phyloP scores from a whole-genome alignment of 2,113 vertebrate species.

The Bufo gargarizans region DNA sequence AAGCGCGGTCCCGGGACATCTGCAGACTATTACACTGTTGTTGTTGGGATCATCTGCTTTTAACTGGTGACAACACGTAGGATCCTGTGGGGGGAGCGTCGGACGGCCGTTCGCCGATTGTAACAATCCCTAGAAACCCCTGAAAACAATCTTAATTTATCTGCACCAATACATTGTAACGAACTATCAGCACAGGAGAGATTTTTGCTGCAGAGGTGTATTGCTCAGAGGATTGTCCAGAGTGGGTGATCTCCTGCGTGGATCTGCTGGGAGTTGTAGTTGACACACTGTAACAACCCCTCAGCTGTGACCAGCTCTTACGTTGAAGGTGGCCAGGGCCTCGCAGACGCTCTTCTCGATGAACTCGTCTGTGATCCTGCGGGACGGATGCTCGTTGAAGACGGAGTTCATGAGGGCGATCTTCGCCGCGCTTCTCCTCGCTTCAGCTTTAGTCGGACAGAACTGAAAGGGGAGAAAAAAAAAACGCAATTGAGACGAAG shows the following conservation, averaged over 20 bases:
- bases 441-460: constrained; percentile 96
- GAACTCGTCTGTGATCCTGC: constrained; percentile 93
- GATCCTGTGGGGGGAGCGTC: background rate
- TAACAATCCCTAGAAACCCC: too few species aligned
- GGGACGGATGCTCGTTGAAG: constrained; percentile 96
- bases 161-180: background rate
- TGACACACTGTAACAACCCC: too few species aligned
- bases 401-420: constrained; percentile 98
- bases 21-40: background rate
- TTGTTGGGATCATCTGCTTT: background rate
- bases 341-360: constrained; percentile 97
- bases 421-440: constrained; percentile 91
- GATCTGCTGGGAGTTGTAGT: background rate
- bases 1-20: background rate
- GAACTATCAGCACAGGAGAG: background rate
- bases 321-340: constrained; percentile 92
- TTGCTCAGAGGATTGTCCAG: too few species aligned
- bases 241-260: too few species aligned
- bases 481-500: too few species aligned
- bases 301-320: constrained; percentile 67
- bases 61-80: background rate
- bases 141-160: too few species aligned
- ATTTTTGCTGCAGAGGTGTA: too few species aligned
- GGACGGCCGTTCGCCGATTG: background rate
- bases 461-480: constrained; percentile 76